These are phyloP conservation scores for Pocillopora damicornis DNA, from an alignment of 64 coral and sea anemone genomes.

Conservation along the genomic window DNA sequence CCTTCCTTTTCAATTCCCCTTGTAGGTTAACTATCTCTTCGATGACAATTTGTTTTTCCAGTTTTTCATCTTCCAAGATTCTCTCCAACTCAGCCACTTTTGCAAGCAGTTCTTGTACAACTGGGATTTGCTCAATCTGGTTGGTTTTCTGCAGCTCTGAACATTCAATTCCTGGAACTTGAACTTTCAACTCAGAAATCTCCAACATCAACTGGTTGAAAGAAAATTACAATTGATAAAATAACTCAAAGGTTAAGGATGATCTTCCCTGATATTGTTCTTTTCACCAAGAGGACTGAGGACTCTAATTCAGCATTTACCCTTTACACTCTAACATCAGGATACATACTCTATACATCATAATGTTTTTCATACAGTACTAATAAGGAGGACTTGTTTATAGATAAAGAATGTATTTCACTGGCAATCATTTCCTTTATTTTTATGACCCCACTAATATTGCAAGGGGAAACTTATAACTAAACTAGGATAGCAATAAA, in stretches of 20 bases:
- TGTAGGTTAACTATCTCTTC: slow-evolving; percentile 54
- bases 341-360: too few species aligned
- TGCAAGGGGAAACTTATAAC: too few species aligned
- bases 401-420: too few species aligned
- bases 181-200: slow-evolving; percentile 20
- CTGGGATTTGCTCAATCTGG: neutral
- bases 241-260: neutral
- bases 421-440: too few species aligned
- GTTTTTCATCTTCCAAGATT: slow-evolving; percentile 38
- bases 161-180: neutral
- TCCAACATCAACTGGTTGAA: slow-evolving; percentile 22
- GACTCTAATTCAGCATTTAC: neutral
- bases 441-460: too few species aligned
- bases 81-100: slow-evolving; percentile 40
- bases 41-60: slow-evolving; percentile 45
- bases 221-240: neutral
- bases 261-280: neutral
- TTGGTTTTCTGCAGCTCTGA: slow-evolving; percentile 18
- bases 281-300: neutral
- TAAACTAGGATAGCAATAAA: too few species aligned
- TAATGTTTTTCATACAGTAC: too few species aligned
- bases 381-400: too few species aligned
- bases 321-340: too few species aligned
- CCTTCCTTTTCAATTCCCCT: slow-evolving; percentile 13
- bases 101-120: slow-evolving; percentile 7